phyloP scores from a whole-genome alignment of 2,797 vertebrate genomes.

The Potorous gilbertii region DNA sequence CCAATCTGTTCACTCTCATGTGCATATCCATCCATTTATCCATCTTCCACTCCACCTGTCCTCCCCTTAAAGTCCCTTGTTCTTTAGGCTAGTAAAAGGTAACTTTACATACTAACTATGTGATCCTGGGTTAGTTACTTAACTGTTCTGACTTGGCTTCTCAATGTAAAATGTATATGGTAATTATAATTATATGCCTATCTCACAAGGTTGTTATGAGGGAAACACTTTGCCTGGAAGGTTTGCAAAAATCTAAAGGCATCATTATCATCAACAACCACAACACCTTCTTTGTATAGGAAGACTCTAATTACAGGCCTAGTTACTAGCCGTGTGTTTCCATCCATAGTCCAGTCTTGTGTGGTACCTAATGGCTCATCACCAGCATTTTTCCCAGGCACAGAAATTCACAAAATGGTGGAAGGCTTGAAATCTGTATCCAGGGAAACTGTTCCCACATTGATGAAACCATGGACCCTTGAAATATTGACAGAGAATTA shows the following conservation, averaged over 20 bases:
- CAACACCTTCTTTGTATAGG: background rate
- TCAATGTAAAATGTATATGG: background rate
- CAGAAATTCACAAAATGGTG: background rate
- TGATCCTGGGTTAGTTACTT: background rate
- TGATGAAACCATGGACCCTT: background rate
- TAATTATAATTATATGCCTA: background rate
- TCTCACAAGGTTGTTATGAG: background rate
- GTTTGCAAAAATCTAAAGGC: background rate
- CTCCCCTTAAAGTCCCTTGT: background rate
- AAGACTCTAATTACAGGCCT: background rate
- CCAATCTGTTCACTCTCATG: background rate
- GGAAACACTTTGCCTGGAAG: background rate
- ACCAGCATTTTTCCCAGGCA: background rate
- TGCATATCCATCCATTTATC: background rate
- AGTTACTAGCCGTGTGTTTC: background rate
- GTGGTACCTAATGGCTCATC: background rate
- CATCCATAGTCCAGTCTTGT: too few relatives aligned
- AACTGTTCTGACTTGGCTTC: background rate
- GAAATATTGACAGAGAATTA: background rate
- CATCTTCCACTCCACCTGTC: background rate
- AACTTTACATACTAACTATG: background rate
- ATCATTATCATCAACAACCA: background rate
- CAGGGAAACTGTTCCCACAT: background rate
- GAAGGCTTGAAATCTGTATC: background rate
- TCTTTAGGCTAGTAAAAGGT: background rate